Evolutionary conservation across 2,113 vertebrate species (phyloP).

Genomic region (Gymnogyps californianus): DNA sequence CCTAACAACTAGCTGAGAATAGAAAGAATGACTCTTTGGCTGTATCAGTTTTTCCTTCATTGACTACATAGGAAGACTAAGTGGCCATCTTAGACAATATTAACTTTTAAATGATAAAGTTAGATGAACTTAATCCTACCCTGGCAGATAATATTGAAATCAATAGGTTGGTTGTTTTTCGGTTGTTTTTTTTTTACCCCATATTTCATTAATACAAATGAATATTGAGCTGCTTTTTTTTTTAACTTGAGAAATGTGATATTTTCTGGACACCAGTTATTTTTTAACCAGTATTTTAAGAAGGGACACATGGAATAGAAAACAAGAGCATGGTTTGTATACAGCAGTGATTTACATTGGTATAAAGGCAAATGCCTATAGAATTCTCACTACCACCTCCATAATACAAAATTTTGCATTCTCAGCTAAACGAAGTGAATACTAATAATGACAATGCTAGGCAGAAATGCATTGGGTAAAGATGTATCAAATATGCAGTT

Average conservation of each 20-base stretch:
- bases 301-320: background rate
- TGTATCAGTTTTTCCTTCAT: background rate
- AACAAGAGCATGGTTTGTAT: background rate
- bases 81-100: background rate
- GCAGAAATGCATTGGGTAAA: background rate
- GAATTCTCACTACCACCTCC: background rate
- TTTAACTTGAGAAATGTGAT: background rate
- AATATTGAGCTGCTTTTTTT: background rate
- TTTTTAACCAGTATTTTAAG: background rate
- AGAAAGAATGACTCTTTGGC: background rate
- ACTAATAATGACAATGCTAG: background rate
- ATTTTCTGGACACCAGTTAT: background rate
- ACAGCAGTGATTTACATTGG: background rate
- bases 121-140: background rate
- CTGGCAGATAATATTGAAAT: background rate
- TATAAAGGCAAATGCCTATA: background rate
- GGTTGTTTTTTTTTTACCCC: fast-evolving
- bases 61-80: background rate
- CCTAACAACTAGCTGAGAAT: background rate
- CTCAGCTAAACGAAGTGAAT: background rate
- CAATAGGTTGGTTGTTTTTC: background rate
- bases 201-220: background rate
- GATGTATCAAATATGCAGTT: background rate
- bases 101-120: background rate
- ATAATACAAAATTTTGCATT: background rate